Conservation (phyloP, 1,140 invertebrate species). For the Eubasilissa regina region DNA sequence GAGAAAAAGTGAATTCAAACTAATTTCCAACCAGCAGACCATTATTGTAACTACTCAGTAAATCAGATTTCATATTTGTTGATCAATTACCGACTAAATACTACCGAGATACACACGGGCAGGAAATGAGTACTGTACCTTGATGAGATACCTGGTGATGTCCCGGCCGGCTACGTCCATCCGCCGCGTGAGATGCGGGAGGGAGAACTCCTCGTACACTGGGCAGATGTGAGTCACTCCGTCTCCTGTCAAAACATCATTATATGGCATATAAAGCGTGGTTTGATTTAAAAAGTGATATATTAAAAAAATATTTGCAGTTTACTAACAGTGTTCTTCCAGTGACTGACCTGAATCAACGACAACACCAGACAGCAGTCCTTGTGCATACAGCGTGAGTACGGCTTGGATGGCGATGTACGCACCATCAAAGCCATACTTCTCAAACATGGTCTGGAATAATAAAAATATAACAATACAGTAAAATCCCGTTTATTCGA, state of each 20-base stretch:
- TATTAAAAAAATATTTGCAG: too few species aligned
- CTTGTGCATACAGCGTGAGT: conserved; percentile 98
- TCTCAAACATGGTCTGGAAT: conserved; percentile 97
- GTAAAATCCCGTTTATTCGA: too few species aligned
- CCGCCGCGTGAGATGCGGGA: conserved; percentile 95
- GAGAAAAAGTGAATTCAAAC: too few species aligned
- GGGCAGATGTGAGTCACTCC: conserved; percentile 99
- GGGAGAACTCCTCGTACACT: conserved; percentile 97
- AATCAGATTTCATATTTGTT: too few species aligned
- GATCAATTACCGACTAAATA: too few species aligned
- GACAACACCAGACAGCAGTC: conserved; percentile 97
- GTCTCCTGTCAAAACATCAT: conserved; percentile 76
- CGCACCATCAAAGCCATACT: conserved; percentile 95
- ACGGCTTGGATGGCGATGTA: conserved; percentile 99
- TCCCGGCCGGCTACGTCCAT: conserved; percentile 98
- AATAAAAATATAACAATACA: too few species aligned
- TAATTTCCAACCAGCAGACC: too few species aligned
- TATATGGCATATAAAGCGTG: too few species aligned
- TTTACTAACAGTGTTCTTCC: too few species aligned
- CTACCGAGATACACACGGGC: too few species aligned
- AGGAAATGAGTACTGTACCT: conserved; percentile 74
- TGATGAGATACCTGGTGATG: conserved; percentile 98
- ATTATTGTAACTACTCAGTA: too few species aligned
- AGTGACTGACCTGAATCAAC: conserved; percentile 86
- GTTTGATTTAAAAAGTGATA: too few species aligned